Percentiles rank a stretch among this genome's conserved stretches.
phyloP scores from a whole-genome alignment of 2,888 invertebrate genomes.

The Alloplasta piceator region DNA sequence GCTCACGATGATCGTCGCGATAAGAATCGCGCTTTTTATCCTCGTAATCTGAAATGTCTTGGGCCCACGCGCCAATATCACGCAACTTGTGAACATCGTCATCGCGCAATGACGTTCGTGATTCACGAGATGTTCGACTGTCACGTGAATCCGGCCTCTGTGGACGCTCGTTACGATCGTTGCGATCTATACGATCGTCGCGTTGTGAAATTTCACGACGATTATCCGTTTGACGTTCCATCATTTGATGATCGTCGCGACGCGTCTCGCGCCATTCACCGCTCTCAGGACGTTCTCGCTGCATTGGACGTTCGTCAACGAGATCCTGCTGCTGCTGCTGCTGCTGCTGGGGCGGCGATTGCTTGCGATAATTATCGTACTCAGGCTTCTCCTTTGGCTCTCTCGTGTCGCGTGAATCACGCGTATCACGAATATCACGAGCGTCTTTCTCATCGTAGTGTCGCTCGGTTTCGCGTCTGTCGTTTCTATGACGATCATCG shows the following conservation, averaged over 20 bases:
- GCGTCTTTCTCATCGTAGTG: slow-evolving; percentile 79
- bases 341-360: slow-evolving; percentile 69
- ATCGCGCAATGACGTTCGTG: slow-evolving; percentile 81
- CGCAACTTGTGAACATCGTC: slow-evolving; percentile 77
- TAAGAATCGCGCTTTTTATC: slow-evolving; percentile 80
- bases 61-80: slow-evolving; percentile 79
- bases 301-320: slow-evolving; percentile 74
- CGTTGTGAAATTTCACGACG: slow-evolving; percentile 70
- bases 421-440: slow-evolving; percentile 65
- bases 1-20: slow-evolving; percentile 78
- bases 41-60: slow-evolving; percentile 80
- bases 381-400: slow-evolving; percentile 78
- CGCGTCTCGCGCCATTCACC: slow-evolving; percentile 79
- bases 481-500: slow-evolving; percentile 79
- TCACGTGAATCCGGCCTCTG: slow-evolving; percentile 86
- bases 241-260: slow-evolving; percentile 73
- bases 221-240: slow-evolving; percentile 73
- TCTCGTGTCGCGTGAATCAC: slow-evolving; percentile 72
- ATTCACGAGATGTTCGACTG: slow-evolving; percentile 85
- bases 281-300: slow-evolving; percentile 74
- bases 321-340: slow-evolving; percentile 71
- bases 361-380: slow-evolving; percentile 81
- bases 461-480: slow-evolving; percentile 74
- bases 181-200: slow-evolving; percentile 78
- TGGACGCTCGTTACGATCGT: slow-evolving; percentile 84